Base-by-base conservation (phyloP, 37 sponge, comb jelly and placozoan genomes). In the Axinella damicornis region DNA sequence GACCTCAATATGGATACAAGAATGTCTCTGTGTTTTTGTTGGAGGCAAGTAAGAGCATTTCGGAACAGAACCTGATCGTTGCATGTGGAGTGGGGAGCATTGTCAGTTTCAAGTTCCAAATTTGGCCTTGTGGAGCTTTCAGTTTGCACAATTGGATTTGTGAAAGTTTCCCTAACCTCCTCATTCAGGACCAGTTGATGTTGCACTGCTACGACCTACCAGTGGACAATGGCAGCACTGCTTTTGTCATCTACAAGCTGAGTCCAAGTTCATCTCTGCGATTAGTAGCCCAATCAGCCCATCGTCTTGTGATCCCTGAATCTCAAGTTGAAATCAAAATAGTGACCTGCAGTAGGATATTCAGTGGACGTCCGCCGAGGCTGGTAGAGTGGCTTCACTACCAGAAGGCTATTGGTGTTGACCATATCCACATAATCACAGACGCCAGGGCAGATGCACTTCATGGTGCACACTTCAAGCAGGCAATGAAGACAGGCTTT, bases 181-280 rank as follows among this genome's bases (percentile, higher is more conserved):
- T 61, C 25, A 61, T 9, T 46, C 53, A 74, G 5, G 74, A 74
- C 30, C 15, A 74, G 28, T 6, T 30, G 1, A 27, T 46, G 46
- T 4, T 46, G 46, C 6, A 46, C 46, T 46, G 46, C 9, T 46
- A 12, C 9, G 46, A 46, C 9, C 9, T 46, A 9, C 46, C 46
- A 12, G 9, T 9, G 9, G 4, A 46, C 9, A 46, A 46, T 46
- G 74, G 57, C 28, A 74, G 74, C 31, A 54, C 17, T 39, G 57
- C 57, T n/a, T 74, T 74, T 74, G 32, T 74, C 21, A 53, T 74
- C 11, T 74, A 28, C 57, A 74, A 74, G 57, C 46, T 40, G 12
- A 12, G n/a, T 12, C n/a, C n/a, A n/a, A 53, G 28, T 54, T 1
- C 27, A 19, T 74, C 74, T 28, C 1, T 57, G 2, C 21, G 16